Evolutionary conservation across 92 coral and sea anemone species (phyloP).

Genomic region (Pocillopora meandrina): DNA sequence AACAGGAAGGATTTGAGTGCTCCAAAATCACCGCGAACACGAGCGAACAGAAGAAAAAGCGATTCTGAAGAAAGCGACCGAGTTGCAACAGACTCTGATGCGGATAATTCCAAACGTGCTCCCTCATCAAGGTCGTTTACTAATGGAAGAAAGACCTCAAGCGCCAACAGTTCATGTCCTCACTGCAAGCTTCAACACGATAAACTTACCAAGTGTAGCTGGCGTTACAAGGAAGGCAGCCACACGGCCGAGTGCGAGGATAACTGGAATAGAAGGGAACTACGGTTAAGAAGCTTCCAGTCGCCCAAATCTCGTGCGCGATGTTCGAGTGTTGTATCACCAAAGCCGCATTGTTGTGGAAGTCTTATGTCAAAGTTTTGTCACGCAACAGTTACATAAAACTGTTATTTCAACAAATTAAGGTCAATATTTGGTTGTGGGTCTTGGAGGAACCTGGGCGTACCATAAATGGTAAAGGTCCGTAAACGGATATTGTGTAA

Average conservation of each 20-base stretch:
- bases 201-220: slow-evolving; percentile 26
- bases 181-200: slow-evolving; percentile 68
- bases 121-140: slow-evolving; percentile 59
- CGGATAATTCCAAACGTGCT: slow-evolving; percentile 38
- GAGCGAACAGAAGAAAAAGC: slow-evolving; percentile 8
- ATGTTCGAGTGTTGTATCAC: slow-evolving; percentile 41
- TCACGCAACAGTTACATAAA: slow-evolving; percentile 55
- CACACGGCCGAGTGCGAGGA: slow-evolving; percentile 38
- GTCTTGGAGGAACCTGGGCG: not conserved
- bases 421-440: not conserved
- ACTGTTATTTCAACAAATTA: not conserved
- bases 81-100: not conserved
- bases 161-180: slow-evolving; percentile 42
- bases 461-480: not conserved
- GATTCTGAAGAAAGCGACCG: slow-evolving; percentile 38
- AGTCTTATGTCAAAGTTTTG: slow-evolving; percentile 66
- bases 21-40: slow-evolving; percentile 16
- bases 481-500: not conserved
- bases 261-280: slow-evolving; percentile 46
- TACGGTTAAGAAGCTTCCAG: slow-evolving; percentile 60
- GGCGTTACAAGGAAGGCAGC: slow-evolving; percentile 3
- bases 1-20: slow-evolving; percentile 27
- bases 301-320: slow-evolving; percentile 48
- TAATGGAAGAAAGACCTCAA: slow-evolving; percentile 38
- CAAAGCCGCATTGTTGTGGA: slow-evolving; percentile 59